Evolutionary conservation across 2,113 vertebrate species (phyloP).

Genomic region (Stictonetta naevosa): DNA sequence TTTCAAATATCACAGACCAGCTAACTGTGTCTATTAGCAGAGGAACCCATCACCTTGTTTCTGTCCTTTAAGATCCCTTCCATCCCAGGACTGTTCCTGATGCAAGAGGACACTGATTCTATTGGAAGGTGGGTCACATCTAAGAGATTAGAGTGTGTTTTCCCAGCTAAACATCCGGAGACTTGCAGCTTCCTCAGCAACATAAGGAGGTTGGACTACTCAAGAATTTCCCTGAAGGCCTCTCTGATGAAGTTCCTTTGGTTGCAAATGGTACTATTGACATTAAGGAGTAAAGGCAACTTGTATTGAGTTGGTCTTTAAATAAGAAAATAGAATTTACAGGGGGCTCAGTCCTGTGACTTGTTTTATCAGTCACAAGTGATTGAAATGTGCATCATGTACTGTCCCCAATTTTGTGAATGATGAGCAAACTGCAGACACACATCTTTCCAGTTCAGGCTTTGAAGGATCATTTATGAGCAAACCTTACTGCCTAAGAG

Average conservation of each 20-base stretch:
- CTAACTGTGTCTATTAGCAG: neutral
- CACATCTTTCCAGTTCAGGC: neutral
- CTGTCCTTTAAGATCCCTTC: neutral
- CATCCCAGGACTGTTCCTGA: neutral
- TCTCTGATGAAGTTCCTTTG: neutral
- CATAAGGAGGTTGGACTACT: neutral
- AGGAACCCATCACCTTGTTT: neutral
- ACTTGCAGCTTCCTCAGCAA: neutral
- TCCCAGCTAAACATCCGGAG: neutral
- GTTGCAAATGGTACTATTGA: neutral
- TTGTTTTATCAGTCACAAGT: neutral
- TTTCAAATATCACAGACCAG: neutral
- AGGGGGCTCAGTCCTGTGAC: neutral
- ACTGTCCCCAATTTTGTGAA: neutral
- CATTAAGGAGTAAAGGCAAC: neutral
- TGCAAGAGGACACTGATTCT: neutral
- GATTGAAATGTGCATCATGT: neutral
- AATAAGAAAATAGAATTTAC: neutral
- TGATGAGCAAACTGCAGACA: neutral
- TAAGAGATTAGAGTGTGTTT: neutral
- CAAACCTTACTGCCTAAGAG: neutral
- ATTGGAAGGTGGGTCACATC: neutral
- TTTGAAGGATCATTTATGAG: neutral
- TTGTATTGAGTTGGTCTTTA: neutral
- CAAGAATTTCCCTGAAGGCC: neutral